phyloP scores from a whole-genome alignment of 2,113 vertebrate genomes.

The Cyphotilapia sp. region DNA sequence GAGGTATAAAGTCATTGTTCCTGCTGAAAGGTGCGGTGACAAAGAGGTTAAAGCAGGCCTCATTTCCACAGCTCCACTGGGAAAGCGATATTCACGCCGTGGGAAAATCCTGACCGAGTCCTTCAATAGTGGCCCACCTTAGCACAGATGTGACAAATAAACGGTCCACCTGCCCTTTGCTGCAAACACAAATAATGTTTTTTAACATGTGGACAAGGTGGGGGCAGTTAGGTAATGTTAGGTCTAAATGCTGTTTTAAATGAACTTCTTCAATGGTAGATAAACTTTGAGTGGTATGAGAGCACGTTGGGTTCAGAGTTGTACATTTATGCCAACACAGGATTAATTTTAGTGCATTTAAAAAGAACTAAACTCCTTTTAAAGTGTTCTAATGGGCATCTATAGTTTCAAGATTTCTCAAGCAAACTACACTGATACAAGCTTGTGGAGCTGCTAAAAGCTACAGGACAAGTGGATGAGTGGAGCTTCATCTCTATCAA shows the following conservation, averaged over 20 bases:
- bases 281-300: neutral
- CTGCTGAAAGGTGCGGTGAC: constrained; percentile 23
- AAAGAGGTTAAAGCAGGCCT: constrained; percentile 37
- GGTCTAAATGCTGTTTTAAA: neutral
- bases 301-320: neutral
- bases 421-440: neutral
- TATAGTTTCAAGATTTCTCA: neutral
- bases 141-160: neutral
- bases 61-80: neutral
- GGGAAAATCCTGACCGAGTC: neutral
- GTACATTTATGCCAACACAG: neutral
- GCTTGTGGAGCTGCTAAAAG: neutral
- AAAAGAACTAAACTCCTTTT: neutral
- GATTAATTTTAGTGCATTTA: neutral
- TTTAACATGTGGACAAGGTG: neutral
- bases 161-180: neutral
- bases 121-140: neutral
- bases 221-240: neutral
- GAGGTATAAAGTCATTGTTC: constrained; percentile 39
- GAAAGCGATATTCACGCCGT: constrained; percentile 25
- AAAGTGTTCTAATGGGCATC: neutral
- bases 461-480: neutral
- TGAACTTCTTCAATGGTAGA: neutral
- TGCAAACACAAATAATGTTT: neutral
- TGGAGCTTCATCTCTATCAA: neutral